A percentile compares a stretch with the other conserved stretches of the same genome.
phyloP scores from a whole-genome alignment of 2,888 invertebrate species.

The Cerastis leucographa region DNA sequence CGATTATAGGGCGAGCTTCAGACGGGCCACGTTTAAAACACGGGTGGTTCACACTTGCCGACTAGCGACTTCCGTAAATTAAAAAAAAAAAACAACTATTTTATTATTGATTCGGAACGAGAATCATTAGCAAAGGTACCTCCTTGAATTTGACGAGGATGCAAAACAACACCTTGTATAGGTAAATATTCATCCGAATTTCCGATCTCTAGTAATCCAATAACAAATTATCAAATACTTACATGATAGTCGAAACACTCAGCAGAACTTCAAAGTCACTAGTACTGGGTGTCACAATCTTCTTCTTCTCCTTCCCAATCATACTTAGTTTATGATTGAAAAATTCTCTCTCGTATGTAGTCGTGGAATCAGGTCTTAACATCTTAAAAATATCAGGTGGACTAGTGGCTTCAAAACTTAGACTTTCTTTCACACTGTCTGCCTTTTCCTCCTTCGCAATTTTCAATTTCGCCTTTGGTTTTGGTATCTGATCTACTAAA shows the following conservation, averaged over 20 bases:
- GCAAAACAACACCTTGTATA: no score
- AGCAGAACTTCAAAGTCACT: constrained; percentile 67
- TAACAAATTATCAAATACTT: constrained; percentile 57
- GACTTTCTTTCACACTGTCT: not conserved
- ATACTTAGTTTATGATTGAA: constrained; percentile 10
- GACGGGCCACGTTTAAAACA: no score
- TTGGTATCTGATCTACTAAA: constrained; percentile 36
- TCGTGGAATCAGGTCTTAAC: not conserved
- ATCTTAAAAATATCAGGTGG: not conserved
- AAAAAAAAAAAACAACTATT: no score
- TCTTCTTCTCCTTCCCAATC: constrained; percentile 42
- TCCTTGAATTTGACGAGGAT: no score
- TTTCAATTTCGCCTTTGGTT: constrained; percentile 22
- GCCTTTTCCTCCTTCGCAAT: not conserved
- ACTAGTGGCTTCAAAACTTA: not conserved
- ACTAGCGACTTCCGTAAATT: no score
- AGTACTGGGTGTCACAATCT: constrained; percentile 45
- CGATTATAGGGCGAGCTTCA: no score
- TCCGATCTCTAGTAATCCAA: no score
- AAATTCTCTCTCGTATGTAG: not conserved
- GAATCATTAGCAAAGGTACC: no score
- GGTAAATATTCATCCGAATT: no score
- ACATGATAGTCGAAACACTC: constrained; percentile 77
- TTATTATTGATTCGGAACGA: no score
- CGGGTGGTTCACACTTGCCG: no score